Evolutionary conservation across 2,113 vertebrate genomes (phyloP), one percentile per base, ranked within the genome.

Genomic region (Eonycteris spelaea): DNA sequence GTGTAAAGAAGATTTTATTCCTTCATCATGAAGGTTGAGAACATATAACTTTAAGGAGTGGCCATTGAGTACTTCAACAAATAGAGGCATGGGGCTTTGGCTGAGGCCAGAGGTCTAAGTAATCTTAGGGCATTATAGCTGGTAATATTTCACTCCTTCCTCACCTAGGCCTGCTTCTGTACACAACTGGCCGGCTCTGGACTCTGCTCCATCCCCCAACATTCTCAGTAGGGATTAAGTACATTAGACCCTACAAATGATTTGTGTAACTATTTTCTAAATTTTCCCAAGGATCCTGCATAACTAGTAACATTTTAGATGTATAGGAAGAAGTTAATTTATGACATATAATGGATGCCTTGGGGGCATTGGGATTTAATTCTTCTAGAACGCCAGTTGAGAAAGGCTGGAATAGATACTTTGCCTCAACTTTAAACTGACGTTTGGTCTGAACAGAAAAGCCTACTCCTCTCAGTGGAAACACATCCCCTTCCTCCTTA

Each of bases 381-480:
- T 97, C 38, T 95, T 35, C 28, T 26, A 51, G 61, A 89, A 77
- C 45, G 61, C 80, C 40, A 55, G 5, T 59, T 33, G 91, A 91
- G 61, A 86, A 74, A 90, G 19, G 26, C 53, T 89, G 48, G 83
- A 73, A 94, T 48, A 93, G 38, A 82, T 35, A 67, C 26, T 82
- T 93, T 18, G 15, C 63, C 33, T 96, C 86, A 83, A 70, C n/a
- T 94, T 88, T 71, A 93, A 83, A 71, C 19, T 77, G 74, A 84
- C 33, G 9, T 63, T 80, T 61, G 51, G 43, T 91, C 75, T 87
- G 35, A 93, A 91, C 48, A 74, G 57, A 83, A 94, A 74, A 90
- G 65, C 14, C 67, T 53, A 70, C 5, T 30, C 21, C 85, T 87
- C 65, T 89, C 43, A 84, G 73, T 45, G 24, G n/a, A 71, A 79